Percentiles rank a stretch among this genome's conserved stretches.
These are phyloP conservation scores for Atractosteus spatula DNA, from an alignment of 2,113 vertebrate species.

Conservation along the genomic window DNA sequence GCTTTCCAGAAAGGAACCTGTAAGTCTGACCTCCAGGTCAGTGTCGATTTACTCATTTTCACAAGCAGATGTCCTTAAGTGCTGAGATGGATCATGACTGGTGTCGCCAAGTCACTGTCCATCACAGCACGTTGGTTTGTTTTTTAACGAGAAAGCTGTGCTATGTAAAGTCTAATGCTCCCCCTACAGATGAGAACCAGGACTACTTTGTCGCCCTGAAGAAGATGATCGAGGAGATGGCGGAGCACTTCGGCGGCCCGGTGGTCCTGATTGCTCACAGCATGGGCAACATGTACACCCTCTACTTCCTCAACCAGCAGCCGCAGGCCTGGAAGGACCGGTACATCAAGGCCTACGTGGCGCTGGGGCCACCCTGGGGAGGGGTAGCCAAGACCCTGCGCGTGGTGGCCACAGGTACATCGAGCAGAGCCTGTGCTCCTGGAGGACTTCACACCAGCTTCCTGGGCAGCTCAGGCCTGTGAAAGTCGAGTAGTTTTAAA, in stretches of 20 bases:
- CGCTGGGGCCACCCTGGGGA: constrained; percentile 87
- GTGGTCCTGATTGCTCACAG: constrained; percentile 94
- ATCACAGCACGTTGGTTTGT: no score
- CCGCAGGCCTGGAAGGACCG: constrained; percentile 91
- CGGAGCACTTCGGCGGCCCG: constrained; percentile 74
- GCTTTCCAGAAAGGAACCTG: no score
- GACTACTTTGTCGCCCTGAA: constrained; percentile 83
- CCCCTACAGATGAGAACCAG: constrained; percentile 83
- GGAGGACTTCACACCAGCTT: no score
- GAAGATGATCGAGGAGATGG: constrained; percentile 89
- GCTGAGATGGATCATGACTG: no score
- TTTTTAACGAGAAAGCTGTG: no score
- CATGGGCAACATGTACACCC: constrained; percentile 95
- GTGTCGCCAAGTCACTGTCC: no score
- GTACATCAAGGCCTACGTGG: constrained; percentile 83
- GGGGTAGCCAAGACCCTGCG: constrained; percentile 92
- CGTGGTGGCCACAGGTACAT: constrained; percentile 84
- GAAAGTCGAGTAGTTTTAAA: no score
- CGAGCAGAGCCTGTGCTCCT: no score
- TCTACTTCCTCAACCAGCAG: constrained; percentile 94
- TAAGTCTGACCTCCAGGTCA: no score
- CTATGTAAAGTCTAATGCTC: not conserved
- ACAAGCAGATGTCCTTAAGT: no score
- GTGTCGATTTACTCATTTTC: no score
- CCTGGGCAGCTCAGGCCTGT: no score